Evolutionary conservation across 2,888 invertebrate species (phyloP).

Genomic region (Eubasilissa splendida): DNA sequence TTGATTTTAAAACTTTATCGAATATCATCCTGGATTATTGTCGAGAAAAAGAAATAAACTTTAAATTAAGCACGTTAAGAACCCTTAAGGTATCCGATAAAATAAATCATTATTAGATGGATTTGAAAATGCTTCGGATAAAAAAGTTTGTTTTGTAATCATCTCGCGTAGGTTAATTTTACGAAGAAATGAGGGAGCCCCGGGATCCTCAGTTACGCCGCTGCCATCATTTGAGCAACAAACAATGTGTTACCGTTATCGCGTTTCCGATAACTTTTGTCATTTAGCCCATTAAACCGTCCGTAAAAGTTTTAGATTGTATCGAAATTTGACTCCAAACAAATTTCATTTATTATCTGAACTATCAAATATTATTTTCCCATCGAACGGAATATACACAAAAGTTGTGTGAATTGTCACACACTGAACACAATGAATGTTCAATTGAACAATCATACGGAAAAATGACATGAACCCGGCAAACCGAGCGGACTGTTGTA

Average conservation of each 20-base stretch:
- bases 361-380: neutral
- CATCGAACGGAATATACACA: neutral
- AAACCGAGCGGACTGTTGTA: too few species aligned
- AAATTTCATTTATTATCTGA: constrained; percentile 29
- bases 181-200: too few species aligned
- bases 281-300: constrained; percentile 21
- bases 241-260: constrained; percentile 15
- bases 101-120: too few species aligned
- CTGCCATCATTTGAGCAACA: neutral
- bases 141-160: too few species aligned
- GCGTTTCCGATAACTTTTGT: constrained; percentile 26
- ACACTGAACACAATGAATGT: constrained; percentile 2
- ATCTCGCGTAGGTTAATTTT: too few species aligned
- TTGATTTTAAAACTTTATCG: too few species aligned
- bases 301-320: constrained; percentile 22
- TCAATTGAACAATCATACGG: neutral
- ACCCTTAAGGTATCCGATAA: too few species aligned
- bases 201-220: neutral
- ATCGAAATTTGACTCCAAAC: constrained; percentile 27
- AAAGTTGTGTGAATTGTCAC: constrained; percentile 4
- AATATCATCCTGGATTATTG: too few species aligned
- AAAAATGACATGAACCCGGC: neutral
- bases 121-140: too few species aligned
- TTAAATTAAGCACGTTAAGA: too few species aligned
- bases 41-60: too few species aligned